These are phyloP conservation scores for Mythimna impura DNA, from an alignment of 2,888 invertebrate genomes.

Conservation along the genomic window DNA sequence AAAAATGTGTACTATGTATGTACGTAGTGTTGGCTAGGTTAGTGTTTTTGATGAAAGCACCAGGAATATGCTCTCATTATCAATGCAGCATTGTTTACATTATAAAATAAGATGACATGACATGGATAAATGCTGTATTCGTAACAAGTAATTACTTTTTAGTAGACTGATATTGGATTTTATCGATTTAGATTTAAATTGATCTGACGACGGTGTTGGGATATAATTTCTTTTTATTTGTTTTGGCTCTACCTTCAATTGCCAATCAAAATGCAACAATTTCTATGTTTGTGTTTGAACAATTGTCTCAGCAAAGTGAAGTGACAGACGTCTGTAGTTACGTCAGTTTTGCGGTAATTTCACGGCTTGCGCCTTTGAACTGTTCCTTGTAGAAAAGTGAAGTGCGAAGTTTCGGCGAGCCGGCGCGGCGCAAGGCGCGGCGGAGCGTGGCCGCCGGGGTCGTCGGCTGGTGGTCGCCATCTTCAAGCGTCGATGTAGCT, in stretches of 20 bases:
- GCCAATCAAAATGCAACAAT: constrained; percentile 27
- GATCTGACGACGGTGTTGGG: constrained; percentile 7
- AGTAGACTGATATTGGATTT: not conserved
- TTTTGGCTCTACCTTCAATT: constrained; percentile 7
- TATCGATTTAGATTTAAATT: not conserved
- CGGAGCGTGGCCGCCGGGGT: constrained; percentile 84
- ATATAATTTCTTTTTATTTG: not conserved
- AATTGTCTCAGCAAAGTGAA: constrained; percentile 57
- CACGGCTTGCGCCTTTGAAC: constrained; percentile 85
- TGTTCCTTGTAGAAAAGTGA: constrained; percentile 88
- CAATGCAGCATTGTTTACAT: not conserved
- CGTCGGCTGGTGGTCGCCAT: constrained; percentile 79
- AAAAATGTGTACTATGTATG: not conserved
- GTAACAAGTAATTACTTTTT: not conserved
- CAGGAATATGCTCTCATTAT: not conserved
- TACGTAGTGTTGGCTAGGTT: not conserved
- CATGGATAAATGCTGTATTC: not conserved
- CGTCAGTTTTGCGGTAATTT: constrained; percentile 88
- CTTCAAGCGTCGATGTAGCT: constrained; percentile 61
- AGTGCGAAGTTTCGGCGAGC: constrained; percentile 89
- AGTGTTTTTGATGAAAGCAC: not conserved
- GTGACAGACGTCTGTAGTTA: constrained; percentile 74
- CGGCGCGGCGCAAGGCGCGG: constrained; percentile 77
- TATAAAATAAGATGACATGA: not conserved
- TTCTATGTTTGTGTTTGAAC: constrained; percentile 46